Base-by-base conservation (phyloP, 2,113 vertebrate species). In the Myiozetetes cayanensis region DNA sequence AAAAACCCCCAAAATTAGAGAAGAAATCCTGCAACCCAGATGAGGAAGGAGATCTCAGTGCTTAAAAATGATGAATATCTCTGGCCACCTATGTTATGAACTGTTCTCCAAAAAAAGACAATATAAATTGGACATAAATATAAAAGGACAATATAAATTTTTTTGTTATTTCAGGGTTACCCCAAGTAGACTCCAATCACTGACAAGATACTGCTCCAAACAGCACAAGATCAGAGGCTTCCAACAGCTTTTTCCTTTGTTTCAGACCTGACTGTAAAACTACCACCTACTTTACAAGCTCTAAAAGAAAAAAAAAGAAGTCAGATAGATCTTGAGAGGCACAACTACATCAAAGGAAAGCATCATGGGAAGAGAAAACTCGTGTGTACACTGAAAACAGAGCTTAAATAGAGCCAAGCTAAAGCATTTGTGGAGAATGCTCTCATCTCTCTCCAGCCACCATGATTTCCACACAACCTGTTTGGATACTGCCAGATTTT, bases 401-500 rank as follows among this genome's bases (percentile, higher is more conserved):
- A 94, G 89, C 68, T 96, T 91, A 65, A 92, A 53, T 23, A 70
- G 44, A 92, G 59, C 52, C 65, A 25, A 3, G 50, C 53, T 81
- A 17, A 93, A 78, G 46, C 59, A 71, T 92, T 92, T 89, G 82
- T 4, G 4, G 65, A 89, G 79, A 94, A 92, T 27, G 35, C 62
- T 68, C 61, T 90, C 28, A 28, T 35, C 41, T 85, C 52, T 77
- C 80, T 95, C 66, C 82, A 50, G 44, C 8, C 1, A 62, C 44
- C 77, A 20, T 17, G 35, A 83, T 90, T 92, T 91, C 77, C 46
- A 92, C 52, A 73, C 61, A 86, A 82, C 7, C 4, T 94, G 35
- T 97, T 93, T 93, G 62, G 87, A 85, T 39, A 49, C 67, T 94
- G 74, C 85, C 87, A 92, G 85, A 83, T 86, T 83, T 95, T 91